phyloP scores from a whole-genome alignment of 2,888 invertebrate species.

The Hypomecis atomaria region DNA sequence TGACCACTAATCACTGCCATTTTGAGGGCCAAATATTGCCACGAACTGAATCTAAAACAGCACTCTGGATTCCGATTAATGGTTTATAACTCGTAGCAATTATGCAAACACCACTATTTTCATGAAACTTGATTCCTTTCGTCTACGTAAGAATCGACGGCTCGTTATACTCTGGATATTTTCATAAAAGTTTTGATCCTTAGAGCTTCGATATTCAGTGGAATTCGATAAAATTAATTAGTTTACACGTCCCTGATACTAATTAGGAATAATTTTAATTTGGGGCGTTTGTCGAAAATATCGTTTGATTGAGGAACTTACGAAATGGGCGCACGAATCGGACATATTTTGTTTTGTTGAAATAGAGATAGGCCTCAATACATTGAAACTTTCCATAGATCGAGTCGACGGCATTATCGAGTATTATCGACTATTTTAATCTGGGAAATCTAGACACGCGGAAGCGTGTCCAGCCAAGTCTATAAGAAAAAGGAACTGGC shows the following conservation, averaged over 20 bases:
- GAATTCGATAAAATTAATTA: conserved; percentile 38
- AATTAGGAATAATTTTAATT: conserved; percentile 53
- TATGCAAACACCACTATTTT: conserved; percentile 73
- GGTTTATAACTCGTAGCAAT: conserved; percentile 59
- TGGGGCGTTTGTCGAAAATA: conserved; percentile 75
- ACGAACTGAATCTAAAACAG: conserved; percentile 44
- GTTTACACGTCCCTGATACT: conserved; percentile 24
- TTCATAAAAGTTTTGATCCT: conserved; percentile 44
- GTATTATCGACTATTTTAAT: too few relatives aligned
- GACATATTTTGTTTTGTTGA: conserved; percentile 83
- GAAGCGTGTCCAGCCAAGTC: too few relatives aligned
- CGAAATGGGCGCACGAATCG: conserved; percentile 84
- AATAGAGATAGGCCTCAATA: conserved; percentile 53
- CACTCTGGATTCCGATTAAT: conserved; percentile 49
- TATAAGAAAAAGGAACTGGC: too few relatives aligned
- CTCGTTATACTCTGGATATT: conserved; percentile 58
- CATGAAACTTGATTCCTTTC: conserved; percentile 82
- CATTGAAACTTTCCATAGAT: conserved; percentile 35
- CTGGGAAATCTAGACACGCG: too few relatives aligned
- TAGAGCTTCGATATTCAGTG: conserved; percentile 13
- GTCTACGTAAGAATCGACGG: conserved; percentile 68
- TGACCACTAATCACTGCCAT: conserved; percentile 74
- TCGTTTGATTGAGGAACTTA: conserved; percentile 78
- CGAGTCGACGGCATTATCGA: conserved; percentile 18
- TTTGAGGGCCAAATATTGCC: conserved; percentile 59